Base-by-base conservation (phyloP, 2,797 vertebrate genomes). In the Sebastes glaucus region DNA sequence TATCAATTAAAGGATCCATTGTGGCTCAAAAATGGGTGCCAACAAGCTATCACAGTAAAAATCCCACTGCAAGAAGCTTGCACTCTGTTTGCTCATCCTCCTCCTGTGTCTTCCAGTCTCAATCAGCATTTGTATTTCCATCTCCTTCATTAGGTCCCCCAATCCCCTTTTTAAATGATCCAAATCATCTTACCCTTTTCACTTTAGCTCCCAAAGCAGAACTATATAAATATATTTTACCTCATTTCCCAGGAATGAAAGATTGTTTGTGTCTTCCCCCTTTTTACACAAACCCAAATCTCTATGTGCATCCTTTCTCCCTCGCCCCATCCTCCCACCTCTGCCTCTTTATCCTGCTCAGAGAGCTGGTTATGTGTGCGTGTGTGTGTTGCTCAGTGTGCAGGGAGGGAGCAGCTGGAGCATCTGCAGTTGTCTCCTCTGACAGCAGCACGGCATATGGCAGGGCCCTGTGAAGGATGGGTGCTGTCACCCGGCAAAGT, bases 371-470 rank as follows among this genome's bases (percentile, higher is more conserved):
- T 66, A 68, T 63, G 52, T 13, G 13, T 16, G 13, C 69, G 62
- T 35, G 77, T 62, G 70, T 22, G 59, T 81, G 71, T 42, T 71
- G 81, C 49, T 81, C 81, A 69, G 79, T 56, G 89, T 85, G 86
- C 81, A 80, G 88, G 83, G 81, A 84, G 88, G 90, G 84, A 94
- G 93, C 95, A 95, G 93, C 93, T 95, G 94, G 91, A 94, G 93
- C 94, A 95, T 94, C 95, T 94, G 94, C 90, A 93, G 89, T 90
- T 80, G 83, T 91, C 94, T 93, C 94, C 92, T 71, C 91, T 94
- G 93, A 94, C 93, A 94, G 92, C 91, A 89, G 91, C 83, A 68
- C 87, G 89, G 94, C 95, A 96, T 96, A 96, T 96, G 96, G 96
- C 92, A 72, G 71, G 69, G 91, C 89, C 85, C 87, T 75, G 93